These are phyloP conservation scores for Abramis brama DNA, from an alignment of 2,113 vertebrate species.

Conservation along the genomic window DNA sequence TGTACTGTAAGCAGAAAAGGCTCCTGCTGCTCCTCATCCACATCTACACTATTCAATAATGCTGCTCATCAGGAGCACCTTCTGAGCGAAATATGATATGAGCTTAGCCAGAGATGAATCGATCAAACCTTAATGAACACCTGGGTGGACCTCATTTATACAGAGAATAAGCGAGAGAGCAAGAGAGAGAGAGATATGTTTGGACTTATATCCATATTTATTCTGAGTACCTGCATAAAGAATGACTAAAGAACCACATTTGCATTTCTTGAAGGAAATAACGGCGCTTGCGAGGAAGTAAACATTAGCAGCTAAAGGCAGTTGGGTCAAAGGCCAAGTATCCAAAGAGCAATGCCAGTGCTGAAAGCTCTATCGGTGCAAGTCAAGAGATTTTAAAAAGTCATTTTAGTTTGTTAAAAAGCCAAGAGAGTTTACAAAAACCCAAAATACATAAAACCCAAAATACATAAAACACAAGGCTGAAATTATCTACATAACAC, in stretches of 20 bases:
- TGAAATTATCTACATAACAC: neutral
- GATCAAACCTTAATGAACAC: constrained; percentile 36
- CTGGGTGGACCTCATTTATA: constrained; percentile 35
- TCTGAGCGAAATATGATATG: constrained; percentile 45
- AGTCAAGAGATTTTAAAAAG: neutral
- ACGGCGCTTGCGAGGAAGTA: neutral
- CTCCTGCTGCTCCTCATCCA: constrained; percentile 26
- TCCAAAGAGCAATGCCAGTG: neutral
- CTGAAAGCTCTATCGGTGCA: neutral
- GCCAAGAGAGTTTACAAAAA: neutral
- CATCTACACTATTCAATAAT: constrained; percentile 25
- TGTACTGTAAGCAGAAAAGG: constrained; percentile 27
- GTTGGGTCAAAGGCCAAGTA: neutral
- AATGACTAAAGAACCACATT: constrained; percentile 11
- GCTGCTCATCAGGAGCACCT: constrained; percentile 26
- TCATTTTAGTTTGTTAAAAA: neutral
- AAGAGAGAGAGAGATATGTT: neutral
- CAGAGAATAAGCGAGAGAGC: neutral
- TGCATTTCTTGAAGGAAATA: constrained; percentile 35
- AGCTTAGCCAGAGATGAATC: constrained; percentile 43
- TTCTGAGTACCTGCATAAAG: constrained; percentile 16
- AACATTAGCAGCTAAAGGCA: neutral
- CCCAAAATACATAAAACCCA: neutral
- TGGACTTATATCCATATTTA: constrained; percentile 9
- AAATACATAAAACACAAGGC: neutral